Evolutionary conservation across 2,113 vertebrate genomes (phyloP).

Genomic region (Platichthys flesus): DNA sequence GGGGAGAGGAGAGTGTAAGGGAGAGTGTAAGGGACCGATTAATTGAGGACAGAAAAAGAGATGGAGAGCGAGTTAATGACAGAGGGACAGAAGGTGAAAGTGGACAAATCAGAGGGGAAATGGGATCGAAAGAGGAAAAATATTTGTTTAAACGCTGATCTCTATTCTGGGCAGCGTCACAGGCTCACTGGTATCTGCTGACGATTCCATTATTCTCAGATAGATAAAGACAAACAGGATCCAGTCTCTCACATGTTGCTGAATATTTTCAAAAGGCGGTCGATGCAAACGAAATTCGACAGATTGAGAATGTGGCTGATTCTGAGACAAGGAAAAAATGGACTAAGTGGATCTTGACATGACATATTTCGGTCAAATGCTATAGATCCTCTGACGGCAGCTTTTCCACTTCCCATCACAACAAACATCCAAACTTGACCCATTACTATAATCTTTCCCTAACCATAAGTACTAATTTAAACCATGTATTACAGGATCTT

Average conservation of each 20-base stretch:
- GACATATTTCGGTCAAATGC: too few species aligned
- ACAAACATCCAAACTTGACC: background rate
- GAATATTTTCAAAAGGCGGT: slow-evolving; percentile 45
- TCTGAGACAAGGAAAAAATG: slow-evolving; percentile 3
- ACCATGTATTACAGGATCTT: too few species aligned
- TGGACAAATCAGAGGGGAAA: background rate
- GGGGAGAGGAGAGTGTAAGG: background rate
- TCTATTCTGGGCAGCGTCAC: slow-evolving; percentile 41
- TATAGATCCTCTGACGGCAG: background rate
- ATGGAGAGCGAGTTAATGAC: background rate
- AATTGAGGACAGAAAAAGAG: background rate
- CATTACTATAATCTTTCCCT: too few species aligned
- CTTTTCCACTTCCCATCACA: background rate
- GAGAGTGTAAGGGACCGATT: background rate
- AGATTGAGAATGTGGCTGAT: slow-evolving; percentile 8
- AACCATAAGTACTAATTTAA: background rate
- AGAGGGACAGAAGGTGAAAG: slow-evolving; percentile 1
- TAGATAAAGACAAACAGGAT: slow-evolving; percentile 60
- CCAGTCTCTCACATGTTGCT: slow-evolving; percentile 19
- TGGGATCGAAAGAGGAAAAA: too few species aligned
- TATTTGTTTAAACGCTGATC: slow-evolving; percentile 56
- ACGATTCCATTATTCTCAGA: slow-evolving; percentile 53
- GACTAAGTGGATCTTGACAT: too few species aligned
- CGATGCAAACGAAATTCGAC: slow-evolving; percentile 56
- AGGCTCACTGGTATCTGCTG: slow-evolving; percentile 35